These are phyloP conservation scores for Bagarius yarrelli DNA, from an alignment of 2,113 vertebrate species.

Conservation along the genomic window DNA sequence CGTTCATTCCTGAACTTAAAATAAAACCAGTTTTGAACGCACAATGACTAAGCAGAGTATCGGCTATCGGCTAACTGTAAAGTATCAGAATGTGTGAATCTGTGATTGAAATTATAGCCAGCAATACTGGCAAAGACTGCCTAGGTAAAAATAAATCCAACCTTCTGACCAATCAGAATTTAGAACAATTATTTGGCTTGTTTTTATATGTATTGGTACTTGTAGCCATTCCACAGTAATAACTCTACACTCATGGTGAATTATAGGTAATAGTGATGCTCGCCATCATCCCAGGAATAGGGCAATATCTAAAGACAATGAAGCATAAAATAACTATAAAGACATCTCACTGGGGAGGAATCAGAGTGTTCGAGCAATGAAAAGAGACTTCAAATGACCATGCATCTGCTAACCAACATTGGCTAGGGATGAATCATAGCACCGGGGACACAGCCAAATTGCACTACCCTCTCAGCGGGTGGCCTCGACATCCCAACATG, in stretches of 20 bases:
- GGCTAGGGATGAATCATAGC: not conserved
- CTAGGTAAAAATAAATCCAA: not conserved
- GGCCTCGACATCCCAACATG: slow-evolving; percentile 21
- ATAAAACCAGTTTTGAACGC: too few species aligned
- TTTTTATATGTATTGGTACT: not conserved
- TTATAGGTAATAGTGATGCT: not conserved
- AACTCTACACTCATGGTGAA: not conserved
- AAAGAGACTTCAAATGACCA: slow-evolving; percentile 3
- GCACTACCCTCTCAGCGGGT: slow-evolving; percentile 3
- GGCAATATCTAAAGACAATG: not conserved
- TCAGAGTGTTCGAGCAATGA: not conserved
- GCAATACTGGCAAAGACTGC: not conserved
- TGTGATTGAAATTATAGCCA: not conserved
- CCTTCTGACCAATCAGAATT: not conserved
- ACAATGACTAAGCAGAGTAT: not conserved
- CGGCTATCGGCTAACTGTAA: not conserved
- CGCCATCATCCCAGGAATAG: not conserved
- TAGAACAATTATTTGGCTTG: not conserved
- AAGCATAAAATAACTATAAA: slow-evolving; percentile 14
- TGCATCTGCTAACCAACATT: slow-evolving; percentile 7
- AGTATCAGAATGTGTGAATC: not conserved
- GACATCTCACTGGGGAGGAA: not conserved
- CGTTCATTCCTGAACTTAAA: too few species aligned
- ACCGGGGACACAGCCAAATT: not conserved
- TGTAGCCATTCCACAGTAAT: not conserved